Conservation (phyloP, 2,888 invertebrate genomes). For the Pyrochroa serraticornis region DNA sequence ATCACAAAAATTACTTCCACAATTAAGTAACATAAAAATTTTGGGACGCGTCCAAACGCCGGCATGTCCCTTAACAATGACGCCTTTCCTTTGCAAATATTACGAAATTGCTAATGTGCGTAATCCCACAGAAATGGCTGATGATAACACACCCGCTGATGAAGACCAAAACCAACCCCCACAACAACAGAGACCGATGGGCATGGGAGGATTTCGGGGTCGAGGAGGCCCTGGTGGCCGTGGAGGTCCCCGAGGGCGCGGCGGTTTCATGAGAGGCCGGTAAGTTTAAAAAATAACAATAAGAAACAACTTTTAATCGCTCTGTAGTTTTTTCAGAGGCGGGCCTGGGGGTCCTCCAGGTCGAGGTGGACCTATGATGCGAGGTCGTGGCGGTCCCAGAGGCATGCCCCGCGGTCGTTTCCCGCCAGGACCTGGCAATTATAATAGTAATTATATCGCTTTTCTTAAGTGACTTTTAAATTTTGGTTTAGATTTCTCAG, state of each 20-base stretch:
- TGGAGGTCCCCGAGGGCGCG: conserved; percentile 9
- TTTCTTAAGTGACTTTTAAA: conserved; percentile 5
- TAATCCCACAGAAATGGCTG: conserved; percentile 13
- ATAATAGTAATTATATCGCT: conserved; percentile 1
- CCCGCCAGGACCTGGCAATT: conserved; percentile 29
- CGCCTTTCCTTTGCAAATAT: neutral
- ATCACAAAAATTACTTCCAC: neutral
- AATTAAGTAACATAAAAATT: neutral
- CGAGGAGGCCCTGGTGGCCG: conserved; percentile 32
- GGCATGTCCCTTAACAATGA: neutral
- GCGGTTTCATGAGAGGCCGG: conserved; percentile 39
- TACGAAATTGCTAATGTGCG: neutral
- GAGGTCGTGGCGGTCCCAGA: conserved; percentile 41
- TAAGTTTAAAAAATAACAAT: conserved; percentile 16
- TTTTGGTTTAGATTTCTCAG: conserved; percentile 6
- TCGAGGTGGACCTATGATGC: conserved; percentile 43
- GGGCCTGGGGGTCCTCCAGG: conserved; percentile 44
- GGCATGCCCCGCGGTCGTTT: conserved; percentile 40
- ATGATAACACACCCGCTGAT: conserved; percentile 2
- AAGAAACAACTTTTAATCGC: neutral
- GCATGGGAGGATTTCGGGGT: conserved; percentile 17
- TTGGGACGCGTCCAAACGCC: neutral
- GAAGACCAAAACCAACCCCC: conserved; percentile 10
- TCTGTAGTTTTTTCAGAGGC: conserved; percentile 34
- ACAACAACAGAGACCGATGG: conserved; percentile 21